Evolutionary conservation across 2,888 invertebrate genomes (phyloP), one percentile per base, ranked within the genome.

Genomic region (Alentia gelatinosa): DNA sequence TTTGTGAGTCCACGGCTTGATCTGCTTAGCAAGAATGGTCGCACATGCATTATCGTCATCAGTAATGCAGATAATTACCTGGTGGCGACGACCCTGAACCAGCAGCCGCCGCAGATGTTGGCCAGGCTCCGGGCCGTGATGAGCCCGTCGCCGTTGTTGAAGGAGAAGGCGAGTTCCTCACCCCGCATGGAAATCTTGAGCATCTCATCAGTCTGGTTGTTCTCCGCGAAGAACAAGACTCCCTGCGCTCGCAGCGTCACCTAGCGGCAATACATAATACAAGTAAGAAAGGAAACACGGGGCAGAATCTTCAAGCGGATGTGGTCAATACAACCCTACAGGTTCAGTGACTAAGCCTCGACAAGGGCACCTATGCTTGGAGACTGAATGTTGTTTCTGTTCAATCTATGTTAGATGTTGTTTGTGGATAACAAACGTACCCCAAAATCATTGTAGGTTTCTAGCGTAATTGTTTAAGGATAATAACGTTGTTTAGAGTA

Each of bases 41-140:
- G 56, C 56, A n/a, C 56, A 56, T 56, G n/a, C 56, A 19, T 56
- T 56, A n/a, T 56, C 56, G 19, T 19, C 56, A 56, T 56, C n/a
- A n/a, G n/a, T n/a, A n/a, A n/a, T n/a, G n/a, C n/a, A n/a, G n/a
- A 47, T 47, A 4, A 35, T 90, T 63, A 94, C 94, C 94, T 93
- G 15, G 94, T 92, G 15, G 93, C 94, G 37, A 90, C 50, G 9
- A 94, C 92, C 23, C 90, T 89, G 84, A 92, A 93, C 94, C 94
- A 94, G 88, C 93, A 93, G 37, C 91, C 91, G 7, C 63, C 50
- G 39, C 91, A 91, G 30, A 94, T 89, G 23, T 47, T 39, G 4
- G 92, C 92, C 7, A 75, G 91, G 89, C 93, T 93, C n/a, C 26
- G 83, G 7, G 92, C 90, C 7, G 35, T 86, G 50, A 90, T 75